Conservation (phyloP, 2,797 vertebrate species). For the Toxotes lorentzi region DNA sequence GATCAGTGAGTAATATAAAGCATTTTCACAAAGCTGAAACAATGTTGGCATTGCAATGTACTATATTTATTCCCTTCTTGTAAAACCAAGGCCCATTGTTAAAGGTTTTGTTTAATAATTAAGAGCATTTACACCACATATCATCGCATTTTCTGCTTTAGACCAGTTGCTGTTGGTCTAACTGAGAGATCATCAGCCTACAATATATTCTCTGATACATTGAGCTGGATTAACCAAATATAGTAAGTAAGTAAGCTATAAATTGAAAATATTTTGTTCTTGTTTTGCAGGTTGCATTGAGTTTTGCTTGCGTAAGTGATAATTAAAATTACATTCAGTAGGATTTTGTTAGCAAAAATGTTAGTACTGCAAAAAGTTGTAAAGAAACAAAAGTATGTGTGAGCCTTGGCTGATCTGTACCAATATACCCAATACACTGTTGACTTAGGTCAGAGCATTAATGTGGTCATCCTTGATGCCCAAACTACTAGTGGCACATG, state of each 20-base stretch:
- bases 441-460: neutral
- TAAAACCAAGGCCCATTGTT: neutral
- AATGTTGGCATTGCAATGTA: neutral
- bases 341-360: slow-evolving; percentile 20
- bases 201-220: neutral
- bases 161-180: neutral
- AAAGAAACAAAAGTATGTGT: neutral
- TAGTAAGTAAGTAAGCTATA: neutral
- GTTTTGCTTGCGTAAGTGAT: slow-evolving; percentile 2
- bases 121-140: neutral
- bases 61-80: neutral
- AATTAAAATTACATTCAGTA: slow-evolving; percentile 5
- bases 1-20: neutral
- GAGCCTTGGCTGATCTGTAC: neutral
- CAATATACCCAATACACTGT: no score
- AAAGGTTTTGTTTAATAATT: neutral
- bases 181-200: neutral
- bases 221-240: neutral
- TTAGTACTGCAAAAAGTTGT: slow-evolving; percentile 7
- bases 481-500: neutral
- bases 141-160: neutral
- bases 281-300: neutral
- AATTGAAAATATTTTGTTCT: neutral
- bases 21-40: slow-evolving; percentile 7
- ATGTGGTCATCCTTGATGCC: neutral